Evolutionary conservation across 30 jellyfish, hydroid and myxozoan species (phyloP), one percentile per base, ranked within the genome.

Genomic region (Aurelia coerulea): DNA sequence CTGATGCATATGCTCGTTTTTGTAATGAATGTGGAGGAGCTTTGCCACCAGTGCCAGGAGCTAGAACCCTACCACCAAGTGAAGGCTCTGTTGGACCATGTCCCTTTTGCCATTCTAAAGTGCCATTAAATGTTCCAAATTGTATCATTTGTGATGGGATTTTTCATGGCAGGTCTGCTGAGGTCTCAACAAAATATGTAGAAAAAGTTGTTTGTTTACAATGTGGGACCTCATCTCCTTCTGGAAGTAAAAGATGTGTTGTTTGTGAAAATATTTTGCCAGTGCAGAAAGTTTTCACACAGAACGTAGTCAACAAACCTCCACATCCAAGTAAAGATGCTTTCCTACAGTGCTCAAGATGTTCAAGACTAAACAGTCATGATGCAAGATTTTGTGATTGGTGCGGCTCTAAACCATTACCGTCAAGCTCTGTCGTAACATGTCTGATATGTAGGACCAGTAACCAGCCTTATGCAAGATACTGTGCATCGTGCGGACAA

Each of bases 361-460:
- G 99, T 75, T 89, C 83, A 58, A 63, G 99, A 79, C 65, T 89
- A 3, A 94, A 94, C 84, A 83, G 99, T 79, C 90, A 79, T 74
- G 91, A 94, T 89, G 99, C 99, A 51, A 78, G 99, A 23, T 94
- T 74, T 73, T 94, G 99, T 89, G 99, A 94, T 62, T 94, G 99
- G 99, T 94, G 99, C 79, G 97, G 99, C 5, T 74, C 92, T 62
- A 88, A 81, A 67, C 97, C 99, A 32, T 54, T 71, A 18, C 89
- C 96, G 31, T 68, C 90, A 50, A 75, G 85, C 49, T 71, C 94
- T 5, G 92, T 90, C 10, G 89, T 88, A 1, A 68, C 92, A 35
- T 94, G 99, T 69, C 53, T 64, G 13, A 73, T 77, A 74, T 94
- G 99, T 50, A 81, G 88, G 46, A 74, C 93, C 2, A 46, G 65